Evolutionary conservation across 2,113 vertebrate species (phyloP).

Genomic region (Bothrops jararaca): DNA sequence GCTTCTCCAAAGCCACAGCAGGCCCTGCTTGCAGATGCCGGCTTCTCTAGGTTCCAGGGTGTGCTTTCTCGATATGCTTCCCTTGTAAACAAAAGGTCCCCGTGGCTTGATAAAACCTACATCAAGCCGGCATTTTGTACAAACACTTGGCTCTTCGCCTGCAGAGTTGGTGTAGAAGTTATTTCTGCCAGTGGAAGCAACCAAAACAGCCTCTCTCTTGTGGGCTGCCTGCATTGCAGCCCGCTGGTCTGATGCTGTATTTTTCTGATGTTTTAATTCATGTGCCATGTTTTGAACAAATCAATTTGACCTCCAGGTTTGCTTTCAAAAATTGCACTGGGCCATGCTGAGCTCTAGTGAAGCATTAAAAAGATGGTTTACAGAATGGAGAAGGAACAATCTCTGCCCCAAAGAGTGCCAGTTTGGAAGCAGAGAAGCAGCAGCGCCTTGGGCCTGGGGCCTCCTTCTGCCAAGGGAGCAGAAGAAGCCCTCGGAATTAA

Average conservation of each 20-base stretch:
- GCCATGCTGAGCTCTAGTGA: background rate
- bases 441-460: background rate
- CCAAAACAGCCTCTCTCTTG: background rate
- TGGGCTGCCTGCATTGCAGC: background rate
- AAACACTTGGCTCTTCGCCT: background rate
- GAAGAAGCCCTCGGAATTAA: background rate
- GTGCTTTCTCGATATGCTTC: background rate
- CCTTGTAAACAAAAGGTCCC: background rate
- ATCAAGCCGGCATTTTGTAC: background rate
- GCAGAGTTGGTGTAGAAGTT: background rate
- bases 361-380: background rate
- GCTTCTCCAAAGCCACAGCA: background rate
- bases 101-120: background rate
- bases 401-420: background rate
- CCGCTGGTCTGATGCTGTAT: background rate
- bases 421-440: background rate
- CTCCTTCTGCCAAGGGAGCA: background rate
- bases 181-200: background rate
- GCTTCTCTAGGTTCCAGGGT: background rate
- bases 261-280: background rate
- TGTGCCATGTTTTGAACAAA: background rate
- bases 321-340: background rate
- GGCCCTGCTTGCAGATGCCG: background rate
- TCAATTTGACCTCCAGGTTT: background rate
- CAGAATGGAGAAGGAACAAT: background rate